Base-by-base conservation (phyloP, 2,888 invertebrate genomes). In the Drosophila rellima region DNA sequence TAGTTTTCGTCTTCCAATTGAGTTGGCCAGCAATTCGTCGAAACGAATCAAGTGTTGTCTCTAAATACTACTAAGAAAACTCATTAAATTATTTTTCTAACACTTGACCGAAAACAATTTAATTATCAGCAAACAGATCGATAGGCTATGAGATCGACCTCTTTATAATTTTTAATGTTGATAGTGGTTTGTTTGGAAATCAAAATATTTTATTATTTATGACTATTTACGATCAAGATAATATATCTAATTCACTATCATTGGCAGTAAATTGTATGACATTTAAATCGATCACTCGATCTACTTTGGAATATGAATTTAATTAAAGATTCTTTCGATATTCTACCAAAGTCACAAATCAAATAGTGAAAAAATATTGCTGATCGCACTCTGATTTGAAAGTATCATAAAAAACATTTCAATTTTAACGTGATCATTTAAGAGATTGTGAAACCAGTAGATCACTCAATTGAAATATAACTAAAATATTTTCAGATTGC, bases 31-130 rank as follows among this genome's bases (percentile, higher is more conserved):
- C 13, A 51, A 35, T 70, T 71, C 70, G 37, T 26, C 55, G 70
- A 60, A 71, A 18, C 11, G 50, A 8, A 35, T 57, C 44, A 51
- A 64, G 64, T 57, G 64, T 48, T 37, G 5, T 5, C 44, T 33
- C n/a, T 15, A 50, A 47, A 51, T 45, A 20, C 47, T 74, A 70
- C 66, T 33, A 26, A 11, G 65, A 75, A 74, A 70, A 56, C 39
- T 31, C 47, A 60, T 73, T 52, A 60, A 59, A 50, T 44, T 35
- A 26, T 17, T 39, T 26, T 26, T 2, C 3, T 45, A 37, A n/a
- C 39, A 59, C 45, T 48, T 52, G 54, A 52, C 18, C 15, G 1
- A 10, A 11, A 29, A 35, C 44, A 20, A 10, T 45, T 51, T 37
- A 52, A 45, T 52, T 37, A 29, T 31, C 52, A 8, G n/a, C 7